Evolutionary conservation across 2,797 vertebrate species (phyloP).

Genomic region (Phataginus tricuspis): DNA sequence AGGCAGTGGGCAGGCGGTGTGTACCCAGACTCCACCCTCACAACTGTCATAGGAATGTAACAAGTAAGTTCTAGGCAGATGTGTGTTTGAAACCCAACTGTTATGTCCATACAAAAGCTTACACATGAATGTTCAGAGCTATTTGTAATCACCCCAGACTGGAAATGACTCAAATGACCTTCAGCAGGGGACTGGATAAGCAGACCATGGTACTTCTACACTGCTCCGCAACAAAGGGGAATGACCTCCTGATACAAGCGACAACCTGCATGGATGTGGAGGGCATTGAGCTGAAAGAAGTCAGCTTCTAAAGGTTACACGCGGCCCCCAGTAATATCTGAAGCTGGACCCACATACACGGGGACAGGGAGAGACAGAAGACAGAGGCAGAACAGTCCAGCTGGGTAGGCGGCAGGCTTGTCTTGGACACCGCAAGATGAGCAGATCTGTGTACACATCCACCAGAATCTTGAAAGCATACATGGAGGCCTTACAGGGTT

Average conservation of each 20-base stretch:
- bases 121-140: not conserved
- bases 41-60: not conserved
- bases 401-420: not conserved
- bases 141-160: not conserved
- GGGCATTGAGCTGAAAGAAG: not conserved
- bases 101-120: not conserved
- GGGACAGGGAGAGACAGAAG: not conserved
- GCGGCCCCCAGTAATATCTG: not conserved
- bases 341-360: not conserved
- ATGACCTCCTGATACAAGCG: accelerated
- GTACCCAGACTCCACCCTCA: not conserved
- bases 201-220: not conserved
- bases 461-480: not conserved
- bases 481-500: not conserved
- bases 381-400: not conserved
- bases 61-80: not conserved
- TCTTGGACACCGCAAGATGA: not conserved
- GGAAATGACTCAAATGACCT: not conserved
- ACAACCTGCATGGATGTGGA: not conserved
- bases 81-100: not conserved
- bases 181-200: not conserved
- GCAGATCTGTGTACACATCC: accelerated
- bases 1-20: not conserved
- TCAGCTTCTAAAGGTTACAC: not conserved
- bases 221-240: not conserved